Evolutionary conservation across 2,888 invertebrate species (phyloP).

Genomic region (Chaitophorus viminalis): DNA sequence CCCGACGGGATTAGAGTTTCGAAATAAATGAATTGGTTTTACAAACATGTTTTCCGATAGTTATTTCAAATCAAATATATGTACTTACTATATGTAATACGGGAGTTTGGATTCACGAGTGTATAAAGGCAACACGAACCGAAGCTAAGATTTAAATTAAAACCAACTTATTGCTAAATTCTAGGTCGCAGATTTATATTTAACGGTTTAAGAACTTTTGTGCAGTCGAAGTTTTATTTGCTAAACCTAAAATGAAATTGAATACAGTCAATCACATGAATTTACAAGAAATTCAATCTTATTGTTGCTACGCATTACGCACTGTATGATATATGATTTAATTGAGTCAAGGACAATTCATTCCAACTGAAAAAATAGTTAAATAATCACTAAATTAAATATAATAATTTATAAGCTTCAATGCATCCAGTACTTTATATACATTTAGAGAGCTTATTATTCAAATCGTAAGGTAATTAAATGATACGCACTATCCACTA

Average conservation of each 20-base stretch:
- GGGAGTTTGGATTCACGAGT: neutral
- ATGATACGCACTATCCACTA: too few species aligned
- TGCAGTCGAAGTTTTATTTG: neutral
- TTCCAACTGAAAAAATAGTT: too few species aligned
- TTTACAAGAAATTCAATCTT: too few species aligned
- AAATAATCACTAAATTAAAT: too few species aligned
- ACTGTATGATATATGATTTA: too few species aligned
- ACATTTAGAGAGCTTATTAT: too few species aligned
- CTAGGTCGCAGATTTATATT: constrained; percentile 1
- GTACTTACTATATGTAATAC: neutral
- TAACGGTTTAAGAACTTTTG: neutral
- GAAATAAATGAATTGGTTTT: constrained; percentile 17
- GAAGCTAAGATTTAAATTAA: constrained; percentile 4
- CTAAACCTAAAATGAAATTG: neutral
- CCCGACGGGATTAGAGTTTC: constrained; percentile 12
- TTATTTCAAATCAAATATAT: constrained; percentile 14
- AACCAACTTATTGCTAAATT: neutral
- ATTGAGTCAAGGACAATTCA: too few species aligned
- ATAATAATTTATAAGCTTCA: too few species aligned
- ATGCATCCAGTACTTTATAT: too few species aligned
- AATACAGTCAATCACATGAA: too few species aligned
- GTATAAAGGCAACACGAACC: neutral
- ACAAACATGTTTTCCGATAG: neutral
- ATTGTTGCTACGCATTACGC: too few species aligned
- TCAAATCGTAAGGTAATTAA: too few species aligned